Evolutionary conservation across 2,113 vertebrate species (phyloP).

Genomic region (Morone chrysops): DNA sequence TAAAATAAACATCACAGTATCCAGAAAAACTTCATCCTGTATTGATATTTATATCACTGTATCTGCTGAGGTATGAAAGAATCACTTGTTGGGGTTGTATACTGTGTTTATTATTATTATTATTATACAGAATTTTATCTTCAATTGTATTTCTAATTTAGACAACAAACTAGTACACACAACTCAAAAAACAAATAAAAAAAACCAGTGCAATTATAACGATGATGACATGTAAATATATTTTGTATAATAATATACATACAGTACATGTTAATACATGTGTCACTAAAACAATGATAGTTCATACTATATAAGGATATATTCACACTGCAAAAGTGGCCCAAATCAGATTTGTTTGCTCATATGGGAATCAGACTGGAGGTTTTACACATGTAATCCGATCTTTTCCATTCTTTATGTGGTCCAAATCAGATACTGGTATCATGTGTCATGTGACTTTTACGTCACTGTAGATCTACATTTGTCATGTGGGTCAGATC

Average conservation of each 20-base stretch:
- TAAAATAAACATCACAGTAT: background rate
- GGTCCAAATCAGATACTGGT: no score
- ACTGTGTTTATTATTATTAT: background rate
- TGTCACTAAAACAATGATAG: background rate
- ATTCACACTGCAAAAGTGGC: no score
- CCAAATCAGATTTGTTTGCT: no score
- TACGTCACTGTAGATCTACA: no score
- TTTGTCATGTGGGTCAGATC: no score
- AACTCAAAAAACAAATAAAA: background rate
- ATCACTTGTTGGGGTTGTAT: background rate
- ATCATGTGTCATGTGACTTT: no score
- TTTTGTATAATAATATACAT: no score
- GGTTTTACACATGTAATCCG: no score
- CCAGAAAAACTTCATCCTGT: background rate
- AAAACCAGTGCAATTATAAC: background rate
- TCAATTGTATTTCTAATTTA: background rate
- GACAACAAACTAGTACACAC: background rate
- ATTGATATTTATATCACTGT: background rate
- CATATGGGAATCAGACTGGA: no score
- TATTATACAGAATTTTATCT: no score
- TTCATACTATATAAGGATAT: background rate
- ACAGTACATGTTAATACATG: no score
- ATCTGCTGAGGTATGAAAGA: background rate
- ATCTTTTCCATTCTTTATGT: no score
- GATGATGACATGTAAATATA: background rate